Evolutionary conservation across 2,113 vertebrate species (phyloP).

Genomic region (Petroica traversi): DNA sequence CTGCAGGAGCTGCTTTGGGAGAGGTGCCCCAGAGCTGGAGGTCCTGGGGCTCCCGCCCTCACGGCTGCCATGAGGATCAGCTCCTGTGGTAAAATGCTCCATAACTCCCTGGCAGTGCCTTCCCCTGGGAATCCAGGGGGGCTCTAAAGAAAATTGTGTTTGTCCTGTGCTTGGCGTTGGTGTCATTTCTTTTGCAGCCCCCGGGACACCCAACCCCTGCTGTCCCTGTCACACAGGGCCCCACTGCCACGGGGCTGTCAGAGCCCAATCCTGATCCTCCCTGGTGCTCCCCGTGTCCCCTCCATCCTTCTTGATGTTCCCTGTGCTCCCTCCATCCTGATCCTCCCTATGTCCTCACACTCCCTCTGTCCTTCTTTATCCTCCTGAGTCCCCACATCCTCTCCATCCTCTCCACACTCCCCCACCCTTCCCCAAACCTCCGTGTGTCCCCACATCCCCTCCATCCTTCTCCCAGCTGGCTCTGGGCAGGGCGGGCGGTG

Average conservation of each 20-base stretch:
- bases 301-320: background rate
- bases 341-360: background rate
- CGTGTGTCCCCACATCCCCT: background rate
- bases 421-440: background rate
- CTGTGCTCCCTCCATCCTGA: background rate
- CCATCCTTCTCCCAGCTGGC: background rate
- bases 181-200: background rate
- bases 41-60: background rate
- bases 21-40: rapidly evolving
- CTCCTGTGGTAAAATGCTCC: background rate
- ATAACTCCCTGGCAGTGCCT: background rate
- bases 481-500: background rate
- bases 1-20: background rate
- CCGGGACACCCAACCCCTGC: background rate
- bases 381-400: no score
- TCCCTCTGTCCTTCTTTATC: no score
- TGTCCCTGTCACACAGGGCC: background rate
- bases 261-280: background rate
- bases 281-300: background rate
- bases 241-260: background rate
- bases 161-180: background rate
- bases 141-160: background rate
- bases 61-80: background rate
- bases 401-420: background rate
- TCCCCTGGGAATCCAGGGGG: background rate